Evolutionary conservation across 2,113 vertebrate species (phyloP), one percentile per base, ranked within the genome.

Genomic region (Speoplatyrhinus poulsoni): DNA sequence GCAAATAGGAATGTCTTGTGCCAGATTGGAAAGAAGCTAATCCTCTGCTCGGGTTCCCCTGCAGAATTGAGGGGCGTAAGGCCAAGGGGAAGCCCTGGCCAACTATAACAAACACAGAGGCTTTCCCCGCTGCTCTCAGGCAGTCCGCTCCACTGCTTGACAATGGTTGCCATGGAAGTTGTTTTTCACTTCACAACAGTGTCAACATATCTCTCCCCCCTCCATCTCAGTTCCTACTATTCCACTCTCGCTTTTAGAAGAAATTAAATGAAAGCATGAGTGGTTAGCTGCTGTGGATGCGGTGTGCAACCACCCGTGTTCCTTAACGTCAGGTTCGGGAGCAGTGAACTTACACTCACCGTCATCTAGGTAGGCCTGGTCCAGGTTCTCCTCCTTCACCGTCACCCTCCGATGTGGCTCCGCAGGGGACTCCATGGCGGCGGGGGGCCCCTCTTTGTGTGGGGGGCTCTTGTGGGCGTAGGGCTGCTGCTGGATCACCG

Each of bases 301-400:
- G 16, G 26, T 26, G 26, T 26, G 26, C 3, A 26, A 26, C 26
- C 26, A 26, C 26, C 26, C 26, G 26, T 26, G 26, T 26, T 26
- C 26, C 26, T 26, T 26, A 26, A 26, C 26, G 26, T 26, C 26
- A 26, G 26, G 2, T 58, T 33, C 9, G 12, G 13, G n/a, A 32
- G 32, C 36, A 19, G 46, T n/a, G n/a, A n/a, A 41, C 90, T 91
- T 91, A 90, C 79, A 88, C 93, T 91, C 88, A 99, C 98, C 98
- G 7, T 99, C 98, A 67, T 99, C 98, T 93, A 99, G 89, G 83
- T 98, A 98, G 12, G 95, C 95, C 92, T 99, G 98, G 91, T 99
- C 98, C 91, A 99, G 79, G 80, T 98, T 98, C 81, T 99, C 98
- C 90, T 98, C 94, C 62, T 99, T 99, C 58, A 99, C 93, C 0